These are phyloP conservation scores for Plagodis dolabraria DNA, from an alignment of 2,888 invertebrate genomes.

Conservation along the genomic window DNA sequence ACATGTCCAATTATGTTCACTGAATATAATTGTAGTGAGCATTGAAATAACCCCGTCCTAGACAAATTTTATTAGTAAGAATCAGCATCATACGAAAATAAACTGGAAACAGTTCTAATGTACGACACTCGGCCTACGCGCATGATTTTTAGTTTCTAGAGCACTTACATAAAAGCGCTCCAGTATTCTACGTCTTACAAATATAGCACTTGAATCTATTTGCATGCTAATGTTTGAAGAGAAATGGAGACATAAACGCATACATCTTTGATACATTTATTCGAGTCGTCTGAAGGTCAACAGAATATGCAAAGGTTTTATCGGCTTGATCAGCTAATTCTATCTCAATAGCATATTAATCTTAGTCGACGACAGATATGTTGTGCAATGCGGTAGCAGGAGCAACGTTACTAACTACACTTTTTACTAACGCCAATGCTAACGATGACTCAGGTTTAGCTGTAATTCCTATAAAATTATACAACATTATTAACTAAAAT, in stretches of 20 bases:
- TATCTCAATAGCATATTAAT: slow-evolving; percentile 54
- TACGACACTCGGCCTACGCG: slow-evolving; percentile 58
- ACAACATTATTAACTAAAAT: slow-evolving; percentile 19
- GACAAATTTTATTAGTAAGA: slow-evolving; percentile 36
- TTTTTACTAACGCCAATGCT: slow-evolving; percentile 11
- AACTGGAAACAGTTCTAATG: slow-evolving; percentile 49
- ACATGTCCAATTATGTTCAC: slow-evolving; percentile 37
- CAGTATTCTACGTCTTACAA: slow-evolving; percentile 49
- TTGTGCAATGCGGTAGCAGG: slow-evolving; percentile 55
- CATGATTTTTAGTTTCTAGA: slow-evolving; percentile 52
- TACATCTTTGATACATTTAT: slow-evolving; percentile 44
- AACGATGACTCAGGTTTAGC: slow-evolving; percentile 46
- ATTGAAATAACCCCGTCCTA: slow-evolving; percentile 32
- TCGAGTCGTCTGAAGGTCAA: slow-evolving; percentile 43
- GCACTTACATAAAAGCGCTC: slow-evolving; percentile 59
- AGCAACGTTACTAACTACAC: slow-evolving; percentile 45
- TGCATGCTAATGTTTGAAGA: slow-evolving; percentile 52
- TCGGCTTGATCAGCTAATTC: slow-evolving; percentile 34
- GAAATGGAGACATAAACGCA: slow-evolving; percentile 45
- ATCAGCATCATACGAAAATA: slow-evolving; percentile 45
- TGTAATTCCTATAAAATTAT: slow-evolving; percentile 41
- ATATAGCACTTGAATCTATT: slow-evolving; percentile 53
- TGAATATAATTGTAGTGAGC: slow-evolving; percentile 31
- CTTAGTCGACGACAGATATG: slow-evolving; percentile 40
- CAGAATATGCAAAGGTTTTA: slow-evolving; percentile 43